Evolutionary conservation across 2,888 invertebrate genomes (phyloP).

Genomic region (Romanomermis culicivorax): DNA sequence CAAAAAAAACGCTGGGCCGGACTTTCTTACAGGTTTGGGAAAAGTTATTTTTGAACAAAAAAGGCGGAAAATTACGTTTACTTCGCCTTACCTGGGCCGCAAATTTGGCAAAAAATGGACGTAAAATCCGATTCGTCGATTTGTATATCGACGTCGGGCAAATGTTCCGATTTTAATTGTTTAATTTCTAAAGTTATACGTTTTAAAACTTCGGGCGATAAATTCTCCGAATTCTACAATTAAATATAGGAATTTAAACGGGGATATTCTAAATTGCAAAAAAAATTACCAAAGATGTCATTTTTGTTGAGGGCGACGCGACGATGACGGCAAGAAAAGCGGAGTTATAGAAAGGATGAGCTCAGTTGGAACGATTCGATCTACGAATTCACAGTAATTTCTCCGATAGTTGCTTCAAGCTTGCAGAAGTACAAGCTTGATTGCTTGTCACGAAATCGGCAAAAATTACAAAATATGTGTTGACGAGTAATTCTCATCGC

Average conservation of each 20-base stretch:
- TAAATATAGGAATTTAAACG: neutral
- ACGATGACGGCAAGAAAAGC: too few relatives aligned
- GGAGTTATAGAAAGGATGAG: too few relatives aligned
- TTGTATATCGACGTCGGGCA: conserved; percentile 70
- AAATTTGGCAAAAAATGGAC: conserved; percentile 71
- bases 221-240: conserved; percentile 66
- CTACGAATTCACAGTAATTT: too few relatives aligned
- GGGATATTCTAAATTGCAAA: neutral
- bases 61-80: neutral
- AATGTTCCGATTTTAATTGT: conserved; percentile 54
- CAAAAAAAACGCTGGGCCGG: too few relatives aligned
- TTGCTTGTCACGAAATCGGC: too few relatives aligned
- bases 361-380: too few relatives aligned
- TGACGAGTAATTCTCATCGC: too few relatives aligned
- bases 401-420: too few relatives aligned
- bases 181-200: conserved; percentile 69
- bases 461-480: too few relatives aligned
- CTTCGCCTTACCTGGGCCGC: conserved; percentile 51
- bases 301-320: too few relatives aligned
- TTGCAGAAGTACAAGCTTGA: too few relatives aligned
- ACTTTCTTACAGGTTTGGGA: too few relatives aligned
- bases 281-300: neutral
- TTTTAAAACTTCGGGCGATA: conserved; percentile 72
- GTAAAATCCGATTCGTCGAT: conserved; percentile 79
- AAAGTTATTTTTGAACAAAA: neutral